phyloP scores from a whole-genome alignment of 2,888 invertebrate genomes.

The Willowsia nigromaculata region DNA sequence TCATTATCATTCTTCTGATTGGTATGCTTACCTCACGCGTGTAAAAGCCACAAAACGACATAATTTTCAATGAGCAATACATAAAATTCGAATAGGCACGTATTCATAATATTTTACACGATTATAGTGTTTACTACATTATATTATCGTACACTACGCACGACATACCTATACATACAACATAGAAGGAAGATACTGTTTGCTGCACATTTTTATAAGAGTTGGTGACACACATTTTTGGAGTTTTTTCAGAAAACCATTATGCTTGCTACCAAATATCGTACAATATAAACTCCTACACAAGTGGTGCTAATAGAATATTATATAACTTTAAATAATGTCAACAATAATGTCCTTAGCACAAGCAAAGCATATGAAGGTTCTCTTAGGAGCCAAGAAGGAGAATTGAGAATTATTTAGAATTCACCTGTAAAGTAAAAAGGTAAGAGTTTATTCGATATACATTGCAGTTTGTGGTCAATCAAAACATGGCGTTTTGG shows the following conservation, averaged over 20 bases:
- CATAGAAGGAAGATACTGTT: neutral
- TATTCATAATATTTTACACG: neutral
- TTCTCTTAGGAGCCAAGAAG: neutral
- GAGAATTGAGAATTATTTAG: constrained; percentile 12
- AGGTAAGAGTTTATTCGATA: neutral
- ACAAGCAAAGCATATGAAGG: neutral
- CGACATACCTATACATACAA: neutral
- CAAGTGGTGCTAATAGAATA: constrained; percentile 51
- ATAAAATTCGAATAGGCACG: neutral
- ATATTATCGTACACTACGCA: neutral
- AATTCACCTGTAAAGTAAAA: too few species aligned
- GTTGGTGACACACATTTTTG: constrained; percentile 28
- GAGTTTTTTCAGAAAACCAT: constrained; percentile 46
- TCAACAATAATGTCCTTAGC: constrained; percentile 60
- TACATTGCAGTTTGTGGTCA: constrained; percentile 26
- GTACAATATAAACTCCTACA: constrained; percentile 10
- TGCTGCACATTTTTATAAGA: constrained; percentile 16
- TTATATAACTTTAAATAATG: constrained; percentile 48
- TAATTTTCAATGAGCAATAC: constrained; percentile 50
- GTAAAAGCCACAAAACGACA: constrained; percentile 61
- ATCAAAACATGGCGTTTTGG: constrained; percentile 25
- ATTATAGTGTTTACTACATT: neutral
- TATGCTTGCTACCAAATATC: constrained; percentile 35
- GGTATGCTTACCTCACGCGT: constrained; percentile 53
- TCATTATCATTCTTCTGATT: constrained; percentile 46